Evolutionary conservation across 2,113 vertebrate species (phyloP), one percentile per base, ranked within the genome.

Genomic region (Theropithecus gelada): DNA sequence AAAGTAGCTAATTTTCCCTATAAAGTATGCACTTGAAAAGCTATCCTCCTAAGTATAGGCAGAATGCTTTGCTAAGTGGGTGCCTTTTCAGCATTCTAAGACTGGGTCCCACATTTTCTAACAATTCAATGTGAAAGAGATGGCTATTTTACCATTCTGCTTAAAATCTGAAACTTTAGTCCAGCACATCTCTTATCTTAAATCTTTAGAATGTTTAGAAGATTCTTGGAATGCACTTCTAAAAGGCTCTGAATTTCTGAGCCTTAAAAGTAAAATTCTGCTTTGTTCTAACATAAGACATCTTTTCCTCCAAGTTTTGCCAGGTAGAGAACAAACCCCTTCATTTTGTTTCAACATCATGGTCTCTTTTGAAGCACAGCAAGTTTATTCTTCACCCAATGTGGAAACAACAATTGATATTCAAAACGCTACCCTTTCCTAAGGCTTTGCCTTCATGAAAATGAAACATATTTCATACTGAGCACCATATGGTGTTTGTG

Each of bases 401-500:
- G 85, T 66, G 89, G 91, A 93, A 93, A 94, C 94, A 97, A 96
- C 2, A 25, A 82, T 97, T 86, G 92, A 94, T 78, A 96, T 97
- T 97, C 98, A 97, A 92, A 98, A 96, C 45, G 25, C 94, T 95
- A 3, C 0, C 90, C 96, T 98, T 98, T 96, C 80, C 82, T 97
- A 89, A 94, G 93, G 97, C 98, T 98, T 98, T 59, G 95, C 92
- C 91, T 66, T 97, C 97, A 96, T 92, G 96, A 98, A 98, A 98
- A 98, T 0, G 0, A 80, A 98, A 50, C 89, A 68, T 97, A 97
- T 98, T 98, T 98, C 79, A 43, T 97, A 90, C 1, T 0, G 93
- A 32, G 4, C 98, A 97, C 98, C 99, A 99, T 99, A 99, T 99
- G 99, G 98, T 97, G 97, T 98, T 98, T 97, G 96, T 98, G 98